A percentile compares a stretch with the other conserved stretches of the same genome.
Evolutionary conservation across 2,797 vertebrate genomes (phyloP).

Genomic region (Perodicticus potto): DNA sequence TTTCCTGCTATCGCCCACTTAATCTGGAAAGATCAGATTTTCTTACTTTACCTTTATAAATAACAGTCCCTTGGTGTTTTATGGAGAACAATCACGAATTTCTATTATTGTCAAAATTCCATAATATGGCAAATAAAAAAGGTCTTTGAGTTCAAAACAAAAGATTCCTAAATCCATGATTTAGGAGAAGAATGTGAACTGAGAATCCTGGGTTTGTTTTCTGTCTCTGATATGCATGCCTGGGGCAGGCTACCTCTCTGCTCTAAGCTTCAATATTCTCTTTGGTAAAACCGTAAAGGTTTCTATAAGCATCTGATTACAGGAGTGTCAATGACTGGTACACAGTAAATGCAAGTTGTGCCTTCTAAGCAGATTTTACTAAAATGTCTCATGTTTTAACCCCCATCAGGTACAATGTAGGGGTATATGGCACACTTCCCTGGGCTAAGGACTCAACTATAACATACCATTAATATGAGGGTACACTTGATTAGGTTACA

Average conservation of each 20-base stretch:
- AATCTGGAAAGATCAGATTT: background rate
- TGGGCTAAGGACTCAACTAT: no score
- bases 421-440: no score
- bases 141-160: background rate
- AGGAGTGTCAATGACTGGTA: background rate
- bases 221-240: background rate
- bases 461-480: no score
- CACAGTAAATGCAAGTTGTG: background rate
- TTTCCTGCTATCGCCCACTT: background rate
- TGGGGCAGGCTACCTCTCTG: background rate
- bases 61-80: background rate
- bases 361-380: background rate
- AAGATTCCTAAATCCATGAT: background rate
- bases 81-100: background rate
- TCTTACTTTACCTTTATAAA: background rate
- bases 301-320: background rate
- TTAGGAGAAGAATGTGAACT: background rate
- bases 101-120: background rate
- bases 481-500: no score
- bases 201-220: background rate
- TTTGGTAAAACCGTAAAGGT: background rate
- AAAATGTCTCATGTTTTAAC: slow-evolving; percentile 1
- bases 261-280: background rate
- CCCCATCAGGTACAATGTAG: no score
- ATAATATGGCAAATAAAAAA: background rate